Conservation (phyloP, 2,113 vertebrate genomes). For the Accipiter virgatus region DNA sequence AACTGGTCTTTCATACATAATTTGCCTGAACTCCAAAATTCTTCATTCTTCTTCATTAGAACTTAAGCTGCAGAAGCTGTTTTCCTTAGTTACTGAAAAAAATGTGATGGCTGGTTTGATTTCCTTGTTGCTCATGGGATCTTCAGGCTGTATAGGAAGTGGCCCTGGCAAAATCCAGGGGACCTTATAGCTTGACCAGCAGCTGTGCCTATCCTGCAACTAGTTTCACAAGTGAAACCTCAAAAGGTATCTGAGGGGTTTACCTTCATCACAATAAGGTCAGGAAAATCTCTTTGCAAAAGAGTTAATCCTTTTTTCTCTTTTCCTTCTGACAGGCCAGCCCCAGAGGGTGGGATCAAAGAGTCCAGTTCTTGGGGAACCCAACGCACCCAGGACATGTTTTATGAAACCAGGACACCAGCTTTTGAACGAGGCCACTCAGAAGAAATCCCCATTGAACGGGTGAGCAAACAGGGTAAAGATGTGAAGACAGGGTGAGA, state of each 20-base stretch:
- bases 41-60: background rate
- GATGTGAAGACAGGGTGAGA: background rate
- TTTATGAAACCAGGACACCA: constrained; percentile 70
- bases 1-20: background rate
- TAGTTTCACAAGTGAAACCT: background rate
- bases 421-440: constrained; percentile 81
- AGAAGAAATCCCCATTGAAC: constrained; percentile 78
- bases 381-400: constrained; percentile 80
- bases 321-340: constrained; percentile 62
- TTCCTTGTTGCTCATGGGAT: background rate
- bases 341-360: constrained; percentile 78
- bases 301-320: background rate
- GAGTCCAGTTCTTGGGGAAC: constrained; percentile 85
- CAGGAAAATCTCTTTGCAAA: background rate
- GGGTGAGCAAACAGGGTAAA: constrained; percentile 7
- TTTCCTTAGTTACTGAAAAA: background rate
- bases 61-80: background rate
- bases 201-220: background rate
- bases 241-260: background rate
- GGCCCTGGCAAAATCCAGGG: background rate
- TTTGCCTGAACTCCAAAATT: background rate
- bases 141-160: background rate
- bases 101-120: background rate
- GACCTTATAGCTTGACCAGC: background rate
- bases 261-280: background rate